Conservation (phyloP, 2,888 invertebrate genomes). For the Thereva unica region DNA sequence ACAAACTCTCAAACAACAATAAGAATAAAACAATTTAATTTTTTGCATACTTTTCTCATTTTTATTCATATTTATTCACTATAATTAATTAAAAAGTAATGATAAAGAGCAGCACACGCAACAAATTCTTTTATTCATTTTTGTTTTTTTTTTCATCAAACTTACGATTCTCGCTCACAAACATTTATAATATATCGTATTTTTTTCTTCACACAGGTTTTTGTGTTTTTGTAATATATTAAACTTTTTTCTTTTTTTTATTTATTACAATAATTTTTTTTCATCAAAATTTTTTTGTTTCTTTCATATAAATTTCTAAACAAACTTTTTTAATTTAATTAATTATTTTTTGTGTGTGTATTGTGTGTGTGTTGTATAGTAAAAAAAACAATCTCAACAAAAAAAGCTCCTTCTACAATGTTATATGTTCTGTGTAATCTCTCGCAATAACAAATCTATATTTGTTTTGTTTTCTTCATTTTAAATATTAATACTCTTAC, state of each 20-base stretch:
- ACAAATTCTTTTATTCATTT: conserved; percentile 33
- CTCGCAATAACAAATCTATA: conserved; percentile 31
- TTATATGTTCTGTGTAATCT: conserved; percentile 5
- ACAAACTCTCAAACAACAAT: not conserved
- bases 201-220: conserved; percentile 32
- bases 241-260: conserved; percentile 27
- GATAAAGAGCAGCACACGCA: conserved; percentile 39
- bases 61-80: conserved; percentile 31
- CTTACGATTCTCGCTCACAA: conserved; percentile 22
- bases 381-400: conserved; percentile 27
- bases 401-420: conserved; percentile 22
- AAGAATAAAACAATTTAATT: not conserved
- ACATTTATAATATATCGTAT: conserved; percentile 26
- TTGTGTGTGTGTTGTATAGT: no score
- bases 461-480: no score
- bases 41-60: conserved; percentile 21
- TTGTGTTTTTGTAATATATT: conserved; percentile 32
- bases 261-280: conserved; percentile 25
- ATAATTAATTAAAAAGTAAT: conserved; percentile 35
- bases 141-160: conserved; percentile 28
- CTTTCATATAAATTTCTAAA: no score
- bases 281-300: conserved; percentile 22
- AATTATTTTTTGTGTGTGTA: no score
- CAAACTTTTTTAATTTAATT: no score
- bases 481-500: no score